Percentiles rank a stretch among this genome's conserved stretches.
Conservation (phyloP, 37 sponge, comb jelly and placozoan genomes). For the Chondrosia reniformis region DNA sequence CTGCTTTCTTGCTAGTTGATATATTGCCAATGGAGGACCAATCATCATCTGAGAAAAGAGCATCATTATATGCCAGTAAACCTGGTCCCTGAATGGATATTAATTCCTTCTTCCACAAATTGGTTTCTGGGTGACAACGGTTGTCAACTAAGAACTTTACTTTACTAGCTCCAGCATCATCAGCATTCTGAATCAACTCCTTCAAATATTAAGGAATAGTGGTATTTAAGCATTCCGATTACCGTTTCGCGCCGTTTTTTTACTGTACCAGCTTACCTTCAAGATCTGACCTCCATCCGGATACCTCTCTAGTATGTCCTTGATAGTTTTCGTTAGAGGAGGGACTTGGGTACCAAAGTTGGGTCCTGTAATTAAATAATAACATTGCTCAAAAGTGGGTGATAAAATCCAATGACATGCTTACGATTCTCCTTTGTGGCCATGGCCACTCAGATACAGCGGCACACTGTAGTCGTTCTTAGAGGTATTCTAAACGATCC, state of each 20-base stretch:
- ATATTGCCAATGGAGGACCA: constrained; percentile 59
- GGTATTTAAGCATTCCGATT: too few relatives aligned
- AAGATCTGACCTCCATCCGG: constrained; percentile 81
- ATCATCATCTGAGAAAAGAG: constrained; percentile 47
- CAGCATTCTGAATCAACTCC: constrained; percentile 82
- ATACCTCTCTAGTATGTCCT: constrained; percentile 60
- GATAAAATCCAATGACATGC: too few relatives aligned
- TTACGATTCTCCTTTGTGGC: too few relatives aligned
- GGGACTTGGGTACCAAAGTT: constrained; percentile 61
- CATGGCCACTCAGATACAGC: too few relatives aligned
- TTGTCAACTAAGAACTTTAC: constrained; percentile 52
- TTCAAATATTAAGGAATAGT: neutral
- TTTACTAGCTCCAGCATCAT: constrained; percentile 62
- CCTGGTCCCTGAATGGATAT: constrained; percentile 58
- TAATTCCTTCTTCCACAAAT: constrained; percentile 17
- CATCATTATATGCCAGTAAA: constrained; percentile 59
- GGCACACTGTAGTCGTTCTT: too few relatives aligned
- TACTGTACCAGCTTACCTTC: constrained; percentile 34
- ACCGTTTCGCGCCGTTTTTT: too few relatives aligned
- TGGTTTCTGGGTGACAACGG: constrained; percentile 22
- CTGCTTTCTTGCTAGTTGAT: constrained; percentile 56
- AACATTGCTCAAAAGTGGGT: too few relatives aligned
- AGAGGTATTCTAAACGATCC: too few relatives aligned
- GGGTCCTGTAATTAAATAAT: too few relatives aligned
- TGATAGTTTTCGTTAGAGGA: constrained; percentile 59